Evolutionary conservation across 2,888 invertebrate species (phyloP).

Genomic region (Temnothorax unifasciatus): DNA sequence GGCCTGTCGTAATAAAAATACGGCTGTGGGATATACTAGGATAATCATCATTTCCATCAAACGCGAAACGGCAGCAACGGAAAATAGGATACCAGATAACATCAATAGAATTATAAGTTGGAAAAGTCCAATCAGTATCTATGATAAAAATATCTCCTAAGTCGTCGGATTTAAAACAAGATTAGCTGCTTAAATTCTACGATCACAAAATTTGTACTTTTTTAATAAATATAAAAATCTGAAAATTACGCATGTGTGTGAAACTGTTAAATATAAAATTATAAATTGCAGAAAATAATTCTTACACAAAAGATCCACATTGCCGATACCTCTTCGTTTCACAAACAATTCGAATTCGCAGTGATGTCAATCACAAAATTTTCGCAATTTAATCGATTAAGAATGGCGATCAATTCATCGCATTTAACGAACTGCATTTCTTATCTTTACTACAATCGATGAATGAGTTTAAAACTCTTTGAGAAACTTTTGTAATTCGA

Average conservation of each 20-base stretch:
- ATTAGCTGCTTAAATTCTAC: not conserved
- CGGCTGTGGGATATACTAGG: constrained; percentile 71
- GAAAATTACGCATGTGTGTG: not conserved
- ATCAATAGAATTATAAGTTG: constrained; percentile 73
- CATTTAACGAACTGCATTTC: constrained; percentile 14
- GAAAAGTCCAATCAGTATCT: constrained; percentile 68
- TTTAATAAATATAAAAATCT: not conserved
- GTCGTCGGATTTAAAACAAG: not conserved
- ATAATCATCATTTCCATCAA: constrained; percentile 75
- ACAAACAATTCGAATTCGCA: constrained; percentile 1
- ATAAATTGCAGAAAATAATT: constrained; percentile 10
- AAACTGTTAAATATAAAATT: constrained; percentile 2
- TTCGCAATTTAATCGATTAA: not conserved
- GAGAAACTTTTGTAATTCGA: not conserved
- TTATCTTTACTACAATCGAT: not conserved
- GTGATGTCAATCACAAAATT: not conserved
- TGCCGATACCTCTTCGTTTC: not conserved
- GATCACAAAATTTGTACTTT: not conserved
- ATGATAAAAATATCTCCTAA: constrained; percentile 39
- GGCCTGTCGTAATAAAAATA: constrained; percentile 72
- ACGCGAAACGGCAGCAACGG: constrained; percentile 75
- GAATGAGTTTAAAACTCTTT: constrained; percentile 3
- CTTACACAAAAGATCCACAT: constrained; percentile 51
- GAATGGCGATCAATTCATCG: not conserved
- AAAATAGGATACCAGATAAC: constrained; percentile 75